Evolutionary conservation across 2,888 invertebrate species (phyloP), one percentile per base, ranked within the genome.

Genomic region (Chaetoderma sp.): DNA sequence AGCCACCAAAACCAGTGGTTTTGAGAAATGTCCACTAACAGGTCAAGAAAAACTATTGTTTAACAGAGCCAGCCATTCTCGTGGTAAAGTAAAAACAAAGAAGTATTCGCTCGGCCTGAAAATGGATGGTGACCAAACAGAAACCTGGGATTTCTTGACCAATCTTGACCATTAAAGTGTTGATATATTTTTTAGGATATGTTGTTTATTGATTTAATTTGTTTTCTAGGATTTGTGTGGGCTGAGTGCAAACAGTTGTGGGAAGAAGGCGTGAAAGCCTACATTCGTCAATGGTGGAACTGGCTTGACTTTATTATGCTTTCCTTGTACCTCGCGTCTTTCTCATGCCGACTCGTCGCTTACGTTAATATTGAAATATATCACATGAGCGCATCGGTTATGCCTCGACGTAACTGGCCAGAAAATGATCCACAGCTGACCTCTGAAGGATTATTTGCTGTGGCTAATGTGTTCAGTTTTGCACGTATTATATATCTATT

Each of bases 251-350:
- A 89, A 72, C 89, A 89, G 77, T 78, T 89, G n/a, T 89, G 89
- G 89, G 89, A 89, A 62, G 89, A 89, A 74, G 89, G 89, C 2
- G 78, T 88, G 57, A 87, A 87, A 65, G 88, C 88, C 25, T 89
- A 89, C 77, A 83, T 88, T 27, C 80, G 86, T 16, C 89, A 89
- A 73, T 89, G 89, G 89, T 89, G 89, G 89, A 89, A 89, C 79
- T 89, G 89, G 89, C 82, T 89, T 45, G 89, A 89, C 78, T 89
- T 89, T 74, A 87, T 89, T 68, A 89, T 89, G 89, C 83, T 89
- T 16, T 88, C 89, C 23, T 83, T 89, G 8, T 89, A 89, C 75
- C 80, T 89, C 36, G 87, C 88, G 67, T 88, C 89, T 3, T 88
- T 89, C 74, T 86, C 88, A 0, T 82, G 89, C 1, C 82, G 89